These are phyloP conservation scores for Pedetes capensis DNA, from an alignment of 2,113 vertebrate species.

Conservation along the genomic window DNA sequence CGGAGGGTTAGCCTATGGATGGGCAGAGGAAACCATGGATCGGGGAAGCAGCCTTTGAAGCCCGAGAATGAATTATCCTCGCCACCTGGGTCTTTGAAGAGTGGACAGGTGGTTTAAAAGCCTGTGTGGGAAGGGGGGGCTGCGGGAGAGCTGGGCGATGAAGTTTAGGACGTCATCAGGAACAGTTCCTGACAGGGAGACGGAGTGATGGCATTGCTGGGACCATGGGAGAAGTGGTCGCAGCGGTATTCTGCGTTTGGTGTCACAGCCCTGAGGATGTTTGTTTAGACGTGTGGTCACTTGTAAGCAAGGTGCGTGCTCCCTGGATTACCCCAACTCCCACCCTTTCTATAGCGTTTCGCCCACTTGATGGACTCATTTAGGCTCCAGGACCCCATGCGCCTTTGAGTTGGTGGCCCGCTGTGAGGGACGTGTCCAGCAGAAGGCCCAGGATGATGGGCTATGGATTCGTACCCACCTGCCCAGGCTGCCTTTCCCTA, in stretches of 20 bases:
- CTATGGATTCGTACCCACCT: background rate
- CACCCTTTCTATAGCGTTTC: fast-evolving
- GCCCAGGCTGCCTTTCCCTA: background rate
- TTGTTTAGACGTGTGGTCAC: background rate
- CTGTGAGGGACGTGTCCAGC: background rate
- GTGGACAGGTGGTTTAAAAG: conserved; percentile 23
- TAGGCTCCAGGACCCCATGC: background rate
- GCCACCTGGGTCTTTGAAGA: background rate
- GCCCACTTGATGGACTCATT: background rate
- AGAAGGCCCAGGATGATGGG: background rate
- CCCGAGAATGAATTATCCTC: conserved; percentile 16
- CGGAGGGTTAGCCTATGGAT: background rate
- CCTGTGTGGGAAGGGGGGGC: background rate
- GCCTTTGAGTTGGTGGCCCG: background rate
- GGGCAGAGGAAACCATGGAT: background rate
- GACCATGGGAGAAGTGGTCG: background rate
- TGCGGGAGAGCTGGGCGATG: background rate
- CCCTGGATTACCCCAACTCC: background rate
- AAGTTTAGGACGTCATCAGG: background rate
- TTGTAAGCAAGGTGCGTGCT: background rate
- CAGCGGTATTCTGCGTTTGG: background rate
- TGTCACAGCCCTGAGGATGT: background rate
- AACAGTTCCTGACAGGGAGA: background rate
- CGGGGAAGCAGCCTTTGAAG: background rate
- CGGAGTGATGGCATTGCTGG: background rate